Evolutionary conservation across 1,140 invertebrate genomes (phyloP).

Genomic region (Trichomalopsis sarcophagae): DNA sequence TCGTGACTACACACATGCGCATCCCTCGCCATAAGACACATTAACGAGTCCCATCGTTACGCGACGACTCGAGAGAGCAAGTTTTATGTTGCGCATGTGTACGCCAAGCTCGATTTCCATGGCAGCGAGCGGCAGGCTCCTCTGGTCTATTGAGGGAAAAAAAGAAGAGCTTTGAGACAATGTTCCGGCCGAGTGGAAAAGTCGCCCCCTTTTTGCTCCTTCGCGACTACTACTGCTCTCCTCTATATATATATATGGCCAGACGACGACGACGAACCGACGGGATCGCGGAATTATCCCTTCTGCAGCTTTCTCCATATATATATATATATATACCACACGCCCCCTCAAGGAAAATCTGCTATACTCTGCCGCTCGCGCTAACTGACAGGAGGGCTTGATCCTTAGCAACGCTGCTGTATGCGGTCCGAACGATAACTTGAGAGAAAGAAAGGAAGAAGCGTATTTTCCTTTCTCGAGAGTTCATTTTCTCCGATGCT

Average conservation of each 20-base stretch:
- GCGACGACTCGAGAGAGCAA: neutral
- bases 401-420: constrained; percentile 52
- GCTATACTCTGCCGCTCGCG: constrained; percentile 51
- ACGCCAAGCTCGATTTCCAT: constrained; percentile 31
- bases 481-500: constrained; percentile 49
- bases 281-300: constrained; percentile 58
- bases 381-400: constrained; percentile 20
- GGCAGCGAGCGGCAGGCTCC: neutral
- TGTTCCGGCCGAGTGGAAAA: constrained; percentile 60
- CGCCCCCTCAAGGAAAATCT: constrained; percentile 51
- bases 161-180: constrained; percentile 57
- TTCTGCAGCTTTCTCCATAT: neutral
- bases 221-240: neutral
- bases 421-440: neutral
- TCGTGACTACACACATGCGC: neutral
- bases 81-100: constrained; percentile 5
- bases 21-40: constrained; percentile 64
- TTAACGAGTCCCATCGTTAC: constrained; percentile 72
- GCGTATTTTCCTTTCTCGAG: constrained; percentile 7
- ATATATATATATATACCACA: too few species aligned
- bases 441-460: too few species aligned
- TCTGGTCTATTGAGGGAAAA: constrained; percentile 63
- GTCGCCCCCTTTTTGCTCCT: constrained; percentile 43
- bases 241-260: neutral
- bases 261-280: constrained; percentile 37